phyloP scores from a whole-genome alignment of 2,888 invertebrate genomes.

The Thalpophila matura region DNA sequence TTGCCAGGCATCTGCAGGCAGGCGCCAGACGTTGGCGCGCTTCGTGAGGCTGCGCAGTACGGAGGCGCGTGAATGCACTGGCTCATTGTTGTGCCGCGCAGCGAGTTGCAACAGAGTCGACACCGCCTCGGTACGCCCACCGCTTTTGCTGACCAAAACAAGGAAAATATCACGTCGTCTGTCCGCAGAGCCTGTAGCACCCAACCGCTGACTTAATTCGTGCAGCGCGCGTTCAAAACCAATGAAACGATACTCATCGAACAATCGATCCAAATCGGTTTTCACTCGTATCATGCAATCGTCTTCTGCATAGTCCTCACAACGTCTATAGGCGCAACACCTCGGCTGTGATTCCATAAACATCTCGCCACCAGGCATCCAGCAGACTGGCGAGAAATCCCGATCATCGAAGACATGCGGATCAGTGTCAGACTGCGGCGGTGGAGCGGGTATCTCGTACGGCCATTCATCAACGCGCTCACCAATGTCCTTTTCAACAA shows the following conservation, averaged over 20 bases:
- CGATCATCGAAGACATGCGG: slow-evolving; percentile 58
- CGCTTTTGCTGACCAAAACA: slow-evolving; percentile 81
- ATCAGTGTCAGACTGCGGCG: neutral
- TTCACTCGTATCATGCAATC: slow-evolving; percentile 46
- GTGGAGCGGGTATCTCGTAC: slow-evolving; percentile 61
- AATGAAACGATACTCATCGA: slow-evolving; percentile 75
- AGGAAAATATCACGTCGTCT: slow-evolving; percentile 78
- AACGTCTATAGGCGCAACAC: neutral
- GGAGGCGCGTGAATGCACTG: slow-evolving; percentile 76
- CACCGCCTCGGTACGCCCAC: slow-evolving; percentile 71
- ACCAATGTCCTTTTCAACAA: slow-evolving; percentile 72
- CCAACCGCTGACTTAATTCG: slow-evolving; percentile 72
- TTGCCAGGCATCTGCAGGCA: slow-evolving; percentile 72
- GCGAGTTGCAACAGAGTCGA: slow-evolving; percentile 71
- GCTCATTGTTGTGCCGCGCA: slow-evolving; percentile 75
- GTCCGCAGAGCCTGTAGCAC: slow-evolving; percentile 70
- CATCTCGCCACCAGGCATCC: neutral
- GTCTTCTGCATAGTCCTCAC: rapidly evolving
- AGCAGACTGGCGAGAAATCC: neutral
- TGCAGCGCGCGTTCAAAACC: slow-evolving; percentile 74
- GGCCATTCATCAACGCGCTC: slow-evolving; percentile 68
- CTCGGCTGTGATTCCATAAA: neutral
- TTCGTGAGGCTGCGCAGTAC: slow-evolving; percentile 80
- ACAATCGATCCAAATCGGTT: slow-evolving; percentile 74
- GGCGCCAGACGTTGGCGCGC: slow-evolving; percentile 77